Base-by-base conservation (phyloP, 2,797 vertebrate species). In the Sebastiscus albofasciatus region DNA sequence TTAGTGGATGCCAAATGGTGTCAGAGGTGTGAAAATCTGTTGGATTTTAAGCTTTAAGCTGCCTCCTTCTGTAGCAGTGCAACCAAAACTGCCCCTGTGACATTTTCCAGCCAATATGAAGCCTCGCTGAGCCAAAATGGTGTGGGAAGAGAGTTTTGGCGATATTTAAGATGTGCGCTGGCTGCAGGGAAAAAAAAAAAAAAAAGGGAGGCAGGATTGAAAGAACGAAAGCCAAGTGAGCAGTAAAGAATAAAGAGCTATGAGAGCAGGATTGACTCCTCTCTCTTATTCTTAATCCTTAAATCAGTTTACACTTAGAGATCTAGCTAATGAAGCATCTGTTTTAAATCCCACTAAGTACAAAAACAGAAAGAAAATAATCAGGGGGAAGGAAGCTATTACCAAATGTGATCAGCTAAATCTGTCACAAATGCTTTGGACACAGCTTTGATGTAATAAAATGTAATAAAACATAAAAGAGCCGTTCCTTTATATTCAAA, bases 241-340 rank as follows among this genome's bases (percentile, higher is more conserved):
- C 24, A 39, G 12, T 16, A 33, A 78, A 73, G 34, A 36, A 59
- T 42, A 68, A 64, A 70, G 39, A 79, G 77, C 68, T 60, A 52
- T 7, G 31, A 88, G 39, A 65, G 61, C 55, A 34, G 66, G 74
- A 70, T 42, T 52, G 66, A 76, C 78, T 59, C 55, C 46, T 22
- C 76, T 59, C 60, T 31, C 49, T 82, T 85, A 42, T 24, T 80
- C 56, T 67, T 87, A 90, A 92, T 91, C 83, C 91, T 70, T 92
- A 90, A 90, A 93, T 93, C 85, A 91, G 87, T 92, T 93, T 85
- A 92, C 82, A 85, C 83, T 89, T 46, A 13, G 72, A 84, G 82
- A 90, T 81, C 77, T 62, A 8, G 76, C 69, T 87, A 89, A 87
- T 71, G 33, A 71, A 88, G 87, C 83, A 85, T 89, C 83, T 88